Evolutionary conservation across 2,888 invertebrate species (phyloP).

Genomic region (Caenorhabditis sp.): DNA sequence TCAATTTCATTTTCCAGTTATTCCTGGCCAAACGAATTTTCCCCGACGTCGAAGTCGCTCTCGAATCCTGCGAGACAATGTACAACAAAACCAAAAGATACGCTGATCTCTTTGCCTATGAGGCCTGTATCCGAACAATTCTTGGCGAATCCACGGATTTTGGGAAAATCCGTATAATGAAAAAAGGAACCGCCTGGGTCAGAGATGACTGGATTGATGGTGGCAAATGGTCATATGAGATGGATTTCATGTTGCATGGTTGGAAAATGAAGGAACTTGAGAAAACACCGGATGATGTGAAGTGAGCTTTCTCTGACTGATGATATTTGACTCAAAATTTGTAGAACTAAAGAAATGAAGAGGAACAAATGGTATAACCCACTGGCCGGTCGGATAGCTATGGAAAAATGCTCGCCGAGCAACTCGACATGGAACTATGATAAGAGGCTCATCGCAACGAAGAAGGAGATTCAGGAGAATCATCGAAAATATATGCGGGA

Average conservation of each 20-base stretch:
- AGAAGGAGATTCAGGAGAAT: no score
- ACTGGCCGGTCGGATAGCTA: conserved; percentile 12
- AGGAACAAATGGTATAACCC: conserved; percentile 29
- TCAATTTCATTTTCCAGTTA: conserved; percentile 23
- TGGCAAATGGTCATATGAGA: conserved; percentile 35
- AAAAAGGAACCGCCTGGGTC: conserved; percentile 29
- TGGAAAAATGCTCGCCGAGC: conserved; percentile 13
- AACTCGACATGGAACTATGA: no score
- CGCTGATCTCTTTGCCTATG: conserved; percentile 55
- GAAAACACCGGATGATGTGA: conserved; percentile 1
- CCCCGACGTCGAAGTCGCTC: conserved; percentile 14
- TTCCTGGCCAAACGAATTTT: conserved; percentile 38
- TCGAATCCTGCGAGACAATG: conserved; percentile 23
- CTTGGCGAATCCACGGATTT: conserved; percentile 46
- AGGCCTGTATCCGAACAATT: conserved; percentile 55
- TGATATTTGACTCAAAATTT: no score
- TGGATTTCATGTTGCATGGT: conserved; percentile 50
- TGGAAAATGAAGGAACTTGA: conserved; percentile 24
- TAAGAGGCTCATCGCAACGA: no score
- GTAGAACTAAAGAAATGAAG: conserved; percentile 16
- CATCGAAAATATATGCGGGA: no score
- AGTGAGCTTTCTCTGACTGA: conserved; percentile 1
- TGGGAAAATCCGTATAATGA: conserved; percentile 35
- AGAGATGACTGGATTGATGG: conserved; percentile 44
- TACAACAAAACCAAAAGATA: conserved; percentile 44